Evolutionary conservation across 2,888 invertebrate species (phyloP).

Genomic region (Bugula neritina): DNA sequence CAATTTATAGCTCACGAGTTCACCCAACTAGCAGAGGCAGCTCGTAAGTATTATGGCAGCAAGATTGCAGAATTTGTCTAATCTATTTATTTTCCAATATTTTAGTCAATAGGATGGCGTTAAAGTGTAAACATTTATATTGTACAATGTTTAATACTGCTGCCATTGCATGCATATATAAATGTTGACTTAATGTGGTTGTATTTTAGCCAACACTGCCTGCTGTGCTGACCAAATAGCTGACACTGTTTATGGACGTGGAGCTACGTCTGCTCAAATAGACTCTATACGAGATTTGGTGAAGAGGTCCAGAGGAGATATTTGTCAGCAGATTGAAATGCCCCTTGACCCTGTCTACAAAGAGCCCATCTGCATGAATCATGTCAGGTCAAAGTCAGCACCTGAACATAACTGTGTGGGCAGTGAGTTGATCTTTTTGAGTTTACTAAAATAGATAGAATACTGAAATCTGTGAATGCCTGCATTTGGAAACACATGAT

Average conservation of each 20-base stretch:
- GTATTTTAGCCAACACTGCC: too few species aligned
- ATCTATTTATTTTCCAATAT: too few species aligned
- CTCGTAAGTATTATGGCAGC: neutral
- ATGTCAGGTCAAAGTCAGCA: neutral
- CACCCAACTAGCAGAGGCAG: neutral
- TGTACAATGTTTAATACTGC: too few species aligned
- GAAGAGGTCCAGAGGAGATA: neutral
- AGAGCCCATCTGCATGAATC: neutral
- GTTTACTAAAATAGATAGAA: too few species aligned
- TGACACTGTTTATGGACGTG: neutral
- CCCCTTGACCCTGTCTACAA: neutral
- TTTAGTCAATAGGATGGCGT: too few species aligned
- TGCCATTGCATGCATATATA: too few species aligned
- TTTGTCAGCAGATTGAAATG: conserved; percentile 9
- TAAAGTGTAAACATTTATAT: too few species aligned
- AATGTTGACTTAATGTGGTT: too few species aligned
- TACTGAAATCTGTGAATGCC: neutral
- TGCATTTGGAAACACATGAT: too few species aligned
- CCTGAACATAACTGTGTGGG: neutral
- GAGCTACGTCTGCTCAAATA: neutral
- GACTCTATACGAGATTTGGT: neutral
- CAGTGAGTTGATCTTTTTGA: neutral
- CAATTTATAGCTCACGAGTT: conserved; percentile 10
- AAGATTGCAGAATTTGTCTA: too few species aligned
- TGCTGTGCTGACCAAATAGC: conserved; percentile 5